Evolutionary conservation across 2,888 invertebrate species (phyloP), one percentile per base, ranked within the genome.

Genomic region (Matsumyia berberina): DNA sequence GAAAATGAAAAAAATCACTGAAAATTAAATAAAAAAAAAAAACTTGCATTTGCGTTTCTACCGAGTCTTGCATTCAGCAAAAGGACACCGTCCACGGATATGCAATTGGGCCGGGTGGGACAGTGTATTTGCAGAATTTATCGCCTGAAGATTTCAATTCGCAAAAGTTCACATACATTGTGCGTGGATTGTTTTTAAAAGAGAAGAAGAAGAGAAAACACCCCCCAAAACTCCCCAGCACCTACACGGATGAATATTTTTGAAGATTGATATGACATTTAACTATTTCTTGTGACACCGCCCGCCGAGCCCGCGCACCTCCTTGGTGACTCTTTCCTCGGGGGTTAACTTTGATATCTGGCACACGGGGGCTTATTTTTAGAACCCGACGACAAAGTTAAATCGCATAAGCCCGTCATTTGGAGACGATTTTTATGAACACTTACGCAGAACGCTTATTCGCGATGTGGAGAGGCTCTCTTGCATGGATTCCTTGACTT

Each of bases 201-300:
- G 8, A 0, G 6, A n/a, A 12, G 2, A 42, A 42, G 8, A 42
- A 15, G 8, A 0, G 6, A n/a, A 17, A 15, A 15, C 3, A 42
- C 7, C n/a, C 2, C 6, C 11, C 12, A 6, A 42, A n/a, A n/a
- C n/a, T n/a, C 5, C 5, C 12, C 39, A 12, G 12, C 12, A 5
- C n/a, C 12, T n/a, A 5, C 37, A 11, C 4, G n/a, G n/a, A 37
- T n/a, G 37, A n/a, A 37, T 42, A 15, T 12, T 6, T 6, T n/a
- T n/a, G 15, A 9, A 9, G 33, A 55, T 35, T 35, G 9, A 7
- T 37, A 57, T 60, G 44, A 15, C 60, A 60, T 44, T 60, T 60
- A 44, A 60, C 9, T 15, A 12, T 24, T 19, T 12, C 6, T 12
- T n/a, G 24, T n/a, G 9, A 0, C 37, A 9, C 11, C 11, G 0